Evolutionary conservation across 2,113 vertebrate genomes (phyloP).

Genomic region (Oreochromis tanganicae): DNA sequence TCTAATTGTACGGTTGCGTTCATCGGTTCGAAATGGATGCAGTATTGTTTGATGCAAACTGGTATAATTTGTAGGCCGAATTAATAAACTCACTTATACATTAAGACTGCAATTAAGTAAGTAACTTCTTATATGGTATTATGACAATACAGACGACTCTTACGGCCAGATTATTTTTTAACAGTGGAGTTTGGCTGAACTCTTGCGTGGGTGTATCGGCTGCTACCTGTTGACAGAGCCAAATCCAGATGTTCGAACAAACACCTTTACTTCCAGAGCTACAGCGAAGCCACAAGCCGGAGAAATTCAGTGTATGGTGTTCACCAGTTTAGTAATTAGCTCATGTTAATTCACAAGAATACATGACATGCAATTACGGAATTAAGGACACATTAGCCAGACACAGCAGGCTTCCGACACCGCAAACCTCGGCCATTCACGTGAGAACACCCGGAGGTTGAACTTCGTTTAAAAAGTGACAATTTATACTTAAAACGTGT

Average conservation of each 20-base stretch:
- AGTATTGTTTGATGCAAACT: not conserved
- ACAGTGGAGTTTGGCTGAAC: not conserved
- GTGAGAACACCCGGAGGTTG: not conserved
- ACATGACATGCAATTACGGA: not conserved
- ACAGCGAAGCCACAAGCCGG: not conserved
- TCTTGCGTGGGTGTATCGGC: not conserved
- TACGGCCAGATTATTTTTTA: not conserved
- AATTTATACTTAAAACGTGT: accelerated
- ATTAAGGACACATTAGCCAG: not conserved
- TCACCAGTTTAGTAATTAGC: not conserved
- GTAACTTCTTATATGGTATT: not conserved
- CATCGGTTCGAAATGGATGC: not conserved
- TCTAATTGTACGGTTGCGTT: not conserved
- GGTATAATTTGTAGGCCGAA: not conserved
- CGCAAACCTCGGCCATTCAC: not conserved
- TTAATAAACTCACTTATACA: not conserved
- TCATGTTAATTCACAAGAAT: not conserved
- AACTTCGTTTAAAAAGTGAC: not conserved
- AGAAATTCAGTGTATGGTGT: not conserved
- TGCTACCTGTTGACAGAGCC: not conserved
- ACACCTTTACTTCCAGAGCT: not conserved
- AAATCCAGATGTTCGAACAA: not conserved
- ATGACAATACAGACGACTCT: not conserved
- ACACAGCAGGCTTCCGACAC: not conserved
- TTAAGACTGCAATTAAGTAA: not conserved